Evolutionary conservation across 1,140 invertebrate genomes (phyloP).

Genomic region (Coptotermes formosanus): DNA sequence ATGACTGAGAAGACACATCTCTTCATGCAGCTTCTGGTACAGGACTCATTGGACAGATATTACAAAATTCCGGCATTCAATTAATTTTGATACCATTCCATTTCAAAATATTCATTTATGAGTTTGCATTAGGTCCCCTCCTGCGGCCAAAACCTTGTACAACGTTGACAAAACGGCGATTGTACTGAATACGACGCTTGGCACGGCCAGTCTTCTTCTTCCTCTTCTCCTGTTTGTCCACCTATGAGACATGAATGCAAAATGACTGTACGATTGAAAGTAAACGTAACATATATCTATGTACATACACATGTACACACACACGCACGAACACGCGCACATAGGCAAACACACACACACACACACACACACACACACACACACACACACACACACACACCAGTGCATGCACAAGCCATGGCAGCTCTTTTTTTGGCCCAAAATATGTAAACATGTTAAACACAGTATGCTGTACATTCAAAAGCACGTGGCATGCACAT

Average conservation of each 20-base stretch:
- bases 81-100: background rate
- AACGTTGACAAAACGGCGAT: slow-evolving; percentile 95
- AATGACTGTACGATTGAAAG: slow-evolving; percentile 27
- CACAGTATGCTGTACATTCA: too few relatives aligned
- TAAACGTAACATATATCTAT: slow-evolving; percentile 28
- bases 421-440: too few relatives aligned
- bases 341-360: too few relatives aligned
- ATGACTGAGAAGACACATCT: background rate
- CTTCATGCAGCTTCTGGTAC: too few relatives aligned
- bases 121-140: slow-evolving; percentile 97
- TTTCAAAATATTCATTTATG: slow-evolving; percentile 49
- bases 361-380: too few relatives aligned
- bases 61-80: slow-evolving; percentile 12
- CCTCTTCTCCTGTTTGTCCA: slow-evolving; percentile 98
- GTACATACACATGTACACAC: background rate
- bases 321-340: too few relatives aligned
- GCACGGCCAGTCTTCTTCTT: slow-evolving; percentile 99
- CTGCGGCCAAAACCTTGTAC: slow-evolving; percentile 91
- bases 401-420: too few relatives aligned
- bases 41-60: background rate
- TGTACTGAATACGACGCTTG: slow-evolving; percentile 98
- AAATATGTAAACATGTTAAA: too few relatives aligned
- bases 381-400: too few relatives aligned
- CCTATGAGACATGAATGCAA: slow-evolving; percentile 47
- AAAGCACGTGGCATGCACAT: too few relatives aligned